Evolutionary conservation across 2,888 invertebrate species (phyloP).

Genomic region (Monochamus alternatus): DNA sequence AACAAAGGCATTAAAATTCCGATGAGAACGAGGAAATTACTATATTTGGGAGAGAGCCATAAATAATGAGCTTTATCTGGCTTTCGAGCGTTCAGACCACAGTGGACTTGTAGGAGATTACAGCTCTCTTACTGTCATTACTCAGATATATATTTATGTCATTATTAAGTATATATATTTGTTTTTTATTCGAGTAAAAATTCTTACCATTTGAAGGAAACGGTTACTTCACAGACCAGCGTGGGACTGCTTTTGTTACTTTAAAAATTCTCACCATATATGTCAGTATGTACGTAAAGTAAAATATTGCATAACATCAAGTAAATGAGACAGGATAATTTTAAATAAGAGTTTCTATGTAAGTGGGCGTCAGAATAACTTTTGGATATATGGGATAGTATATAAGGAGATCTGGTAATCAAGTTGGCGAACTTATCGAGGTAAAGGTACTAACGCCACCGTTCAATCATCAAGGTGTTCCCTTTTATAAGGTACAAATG

Average conservation of each 20-base stretch:
- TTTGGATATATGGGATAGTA: no score
- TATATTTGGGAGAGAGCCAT: slow-evolving; percentile 27
- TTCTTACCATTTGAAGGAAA: background rate
- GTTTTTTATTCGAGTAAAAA: background rate
- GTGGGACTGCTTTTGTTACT: background rate
- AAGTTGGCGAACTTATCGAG: no score
- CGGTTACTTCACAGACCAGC: background rate
- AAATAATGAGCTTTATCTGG: slow-evolving; percentile 33
- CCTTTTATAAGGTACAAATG: no score
- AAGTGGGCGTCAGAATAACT: no score
- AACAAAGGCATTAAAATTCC: slow-evolving; percentile 37
- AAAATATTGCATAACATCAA: no score
- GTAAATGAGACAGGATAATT: no score
- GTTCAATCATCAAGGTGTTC: no score
- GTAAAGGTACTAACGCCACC: no score
- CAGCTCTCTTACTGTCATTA: slow-evolving; percentile 13
- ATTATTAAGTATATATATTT: background rate
- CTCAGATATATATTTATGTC: slow-evolving; percentile 10
- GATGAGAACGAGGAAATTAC: slow-evolving; percentile 31
- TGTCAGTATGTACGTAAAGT: no score
- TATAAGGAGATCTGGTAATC: no score
- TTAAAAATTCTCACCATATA: background rate
- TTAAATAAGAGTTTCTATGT: no score
- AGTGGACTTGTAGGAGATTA: slow-evolving; percentile 16
- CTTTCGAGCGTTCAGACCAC: slow-evolving; percentile 15